Percentiles rank a stretch among this genome's conserved stretches.
Conservation (phyloP, 2,888 invertebrate genomes). For the Netelia melanura region DNA sequence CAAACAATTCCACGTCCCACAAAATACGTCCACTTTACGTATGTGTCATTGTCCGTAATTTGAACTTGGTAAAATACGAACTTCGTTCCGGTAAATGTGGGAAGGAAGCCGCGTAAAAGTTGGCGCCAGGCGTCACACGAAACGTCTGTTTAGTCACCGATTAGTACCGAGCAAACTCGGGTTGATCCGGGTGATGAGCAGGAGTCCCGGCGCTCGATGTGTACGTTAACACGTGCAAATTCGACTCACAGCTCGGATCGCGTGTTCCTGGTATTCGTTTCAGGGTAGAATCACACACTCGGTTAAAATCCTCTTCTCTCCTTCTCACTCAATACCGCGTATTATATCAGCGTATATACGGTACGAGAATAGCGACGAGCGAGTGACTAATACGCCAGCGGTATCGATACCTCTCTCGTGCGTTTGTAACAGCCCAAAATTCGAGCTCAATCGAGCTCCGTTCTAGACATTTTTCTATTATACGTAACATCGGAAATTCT, state of each 20-base stretch:
- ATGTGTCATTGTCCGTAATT: too few species aligned
- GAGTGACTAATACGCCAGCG: conserved; percentile 52
- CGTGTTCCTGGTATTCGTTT: conserved; percentile 50
- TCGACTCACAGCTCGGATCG: conserved; percentile 29
- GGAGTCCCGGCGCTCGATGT: neutral
- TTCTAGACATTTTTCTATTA: neutral
- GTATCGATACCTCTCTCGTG: conserved; percentile 43
- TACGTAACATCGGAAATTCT: neutral
- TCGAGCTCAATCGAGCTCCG: neutral
- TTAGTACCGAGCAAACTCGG: conserved; percentile 31
- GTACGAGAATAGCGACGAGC: conserved; percentile 8
- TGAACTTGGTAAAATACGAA: neutral
- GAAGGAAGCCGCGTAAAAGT: neutral
- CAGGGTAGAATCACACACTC: neutral
- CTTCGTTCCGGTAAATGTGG: neutral
- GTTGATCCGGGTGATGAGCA: conserved; percentile 34
- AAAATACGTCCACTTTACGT: too few species aligned
- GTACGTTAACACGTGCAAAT: conserved; percentile 4
- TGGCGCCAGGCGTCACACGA: conserved; percentile 56
- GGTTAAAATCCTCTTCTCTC: neutral
- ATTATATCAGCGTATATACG: neutral
- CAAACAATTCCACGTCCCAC: too few species aligned
- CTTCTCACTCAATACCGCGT: neutral
- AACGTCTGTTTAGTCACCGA: conserved; percentile 56
- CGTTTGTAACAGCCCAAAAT: conserved; percentile 8